Base-by-base conservation (phyloP, 2,797 vertebrate species). In the Pelobates cultripes region DNA sequence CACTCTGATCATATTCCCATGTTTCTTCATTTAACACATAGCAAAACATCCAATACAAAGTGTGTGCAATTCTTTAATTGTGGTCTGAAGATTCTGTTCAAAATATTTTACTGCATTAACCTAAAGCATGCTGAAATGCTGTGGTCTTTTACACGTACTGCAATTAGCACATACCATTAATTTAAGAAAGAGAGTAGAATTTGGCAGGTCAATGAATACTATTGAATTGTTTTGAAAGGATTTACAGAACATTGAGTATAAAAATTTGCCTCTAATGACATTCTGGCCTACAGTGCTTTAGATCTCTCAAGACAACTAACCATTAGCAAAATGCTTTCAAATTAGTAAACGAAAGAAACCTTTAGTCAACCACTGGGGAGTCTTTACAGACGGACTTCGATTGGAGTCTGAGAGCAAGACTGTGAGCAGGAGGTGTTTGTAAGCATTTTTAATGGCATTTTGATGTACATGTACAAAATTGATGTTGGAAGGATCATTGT, bases 371-470 rank as follows among this genome's bases (percentile, higher is more conserved):
- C 89, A 86, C 79, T 47, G 77, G 89, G 87, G 88, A 91, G 87
- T 86, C 89, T 89, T 92, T 89, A 85, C 60, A 86, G 87, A 64
- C 69, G 77, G 84, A 6, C 84, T 91, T 90, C 67, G 28, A 84
- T 84, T 87, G 82, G 89, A 89, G 83, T 70, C 88, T 86, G 87
- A 89, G 87, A 86, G 88, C 87, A 89, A 83, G 84, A 90, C 92
- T 85, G 87, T 91, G 94, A 94, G 92, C 88, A 86, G 89, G 91
- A 95, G 89, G 92, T 93, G 92, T 94, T 94, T 93, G 89, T 90
- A 92, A 94, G 92, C 93, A 94, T 95, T 97, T 93, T 92, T 98
- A 98, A 99, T 99, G 96, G 96, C 95, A 95, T 99, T 99, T 99
- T 96, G 95, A 97, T 98, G 97, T 99, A 97, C 95, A 95, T 92